Percentiles rank a stretch among this genome's conserved stretches.
Evolutionary conservation across 2,888 invertebrate genomes (phyloP).

Genomic region (Metacarcinus magister): DNA sequence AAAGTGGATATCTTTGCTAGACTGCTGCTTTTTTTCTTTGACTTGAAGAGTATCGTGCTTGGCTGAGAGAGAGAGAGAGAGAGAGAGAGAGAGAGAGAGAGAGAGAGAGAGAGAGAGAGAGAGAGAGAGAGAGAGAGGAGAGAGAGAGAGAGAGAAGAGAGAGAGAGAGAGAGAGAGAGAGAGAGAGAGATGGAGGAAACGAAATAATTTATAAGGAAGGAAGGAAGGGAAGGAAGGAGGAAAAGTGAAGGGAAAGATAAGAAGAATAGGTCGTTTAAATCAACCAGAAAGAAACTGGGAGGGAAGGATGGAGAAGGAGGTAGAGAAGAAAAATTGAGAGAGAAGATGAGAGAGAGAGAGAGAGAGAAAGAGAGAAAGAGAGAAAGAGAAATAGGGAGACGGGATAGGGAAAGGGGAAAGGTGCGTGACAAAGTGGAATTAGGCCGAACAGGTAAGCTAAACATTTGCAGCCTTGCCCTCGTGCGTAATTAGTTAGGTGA

Average conservation of each 20-base stretch:
- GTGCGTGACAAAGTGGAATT: not conserved
- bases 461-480: constrained; percentile 1
- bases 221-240: not conserved
- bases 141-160: not conserved
- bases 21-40: not conserved
- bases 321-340: not conserved
- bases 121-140: not conserved
- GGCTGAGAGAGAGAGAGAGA: constrained; percentile 2
- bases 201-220: not conserved
- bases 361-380: not conserved
- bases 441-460: not conserved
- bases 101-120: constrained; percentile 14
- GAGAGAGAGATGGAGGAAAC: not conserved
- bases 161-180: not conserved
- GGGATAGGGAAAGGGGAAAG: not conserved
- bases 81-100: constrained; percentile 26
- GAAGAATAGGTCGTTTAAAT: not conserved
- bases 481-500: not conserved
- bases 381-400: not conserved
- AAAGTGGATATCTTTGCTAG: constrained; percentile 29
- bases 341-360: not conserved
- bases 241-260: not conserved
- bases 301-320: not conserved
- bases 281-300: not conserved
- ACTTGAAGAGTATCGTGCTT: not conserved